phyloP scores from a whole-genome alignment of 2,797 vertebrate genomes.

The Manis pentadactyla region DNA sequence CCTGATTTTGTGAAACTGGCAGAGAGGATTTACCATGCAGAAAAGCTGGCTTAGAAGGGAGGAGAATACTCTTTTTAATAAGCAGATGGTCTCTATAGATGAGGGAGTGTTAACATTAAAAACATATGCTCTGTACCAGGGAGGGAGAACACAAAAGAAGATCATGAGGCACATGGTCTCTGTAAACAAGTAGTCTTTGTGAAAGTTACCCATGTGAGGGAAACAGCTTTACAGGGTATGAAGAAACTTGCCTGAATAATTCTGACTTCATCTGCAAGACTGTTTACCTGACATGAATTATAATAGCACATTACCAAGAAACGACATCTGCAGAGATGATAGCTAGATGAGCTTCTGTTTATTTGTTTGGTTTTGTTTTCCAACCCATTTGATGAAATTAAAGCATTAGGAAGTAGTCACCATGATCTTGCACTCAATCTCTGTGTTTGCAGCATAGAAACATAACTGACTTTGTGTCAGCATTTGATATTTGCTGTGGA shows the following conservation, averaged over 20 bases:
- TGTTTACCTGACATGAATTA: constrained; percentile 82
- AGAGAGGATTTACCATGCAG: constrained; percentile 51
- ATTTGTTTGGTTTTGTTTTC: constrained; percentile 81
- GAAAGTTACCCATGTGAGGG: constrained; percentile 64
- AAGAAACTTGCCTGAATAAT: constrained; percentile 73
- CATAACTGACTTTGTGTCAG: constrained; percentile 41
- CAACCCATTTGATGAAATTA: constrained; percentile 76
- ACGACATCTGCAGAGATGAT: constrained; percentile 81
- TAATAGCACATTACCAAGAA: constrained; percentile 77
- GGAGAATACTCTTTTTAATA: constrained; percentile 75
- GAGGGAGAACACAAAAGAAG: constrained; percentile 75
- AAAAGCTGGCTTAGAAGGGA: constrained; percentile 70
- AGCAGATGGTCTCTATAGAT: constrained; percentile 83
- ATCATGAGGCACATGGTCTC: constrained; percentile 75
- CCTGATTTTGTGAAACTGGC: constrained; percentile 50
- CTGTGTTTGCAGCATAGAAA: constrained; percentile 48
- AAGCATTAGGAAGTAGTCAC: constrained; percentile 67
- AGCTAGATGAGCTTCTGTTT: constrained; percentile 82
- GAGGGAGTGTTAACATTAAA: constrained; percentile 82
- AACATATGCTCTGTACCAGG: constrained; percentile 81
- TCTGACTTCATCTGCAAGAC: constrained; percentile 77
- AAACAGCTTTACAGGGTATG: constrained; percentile 74
- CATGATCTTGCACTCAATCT: constrained; percentile 55
- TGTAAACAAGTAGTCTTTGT: constrained; percentile 80
- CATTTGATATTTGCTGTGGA: neutral